Evolutionary conservation across 92 coral and sea anemone genomes (phyloP), one percentile per base, ranked within the genome.

Genomic region (Umimayanthus kanabou): DNA sequence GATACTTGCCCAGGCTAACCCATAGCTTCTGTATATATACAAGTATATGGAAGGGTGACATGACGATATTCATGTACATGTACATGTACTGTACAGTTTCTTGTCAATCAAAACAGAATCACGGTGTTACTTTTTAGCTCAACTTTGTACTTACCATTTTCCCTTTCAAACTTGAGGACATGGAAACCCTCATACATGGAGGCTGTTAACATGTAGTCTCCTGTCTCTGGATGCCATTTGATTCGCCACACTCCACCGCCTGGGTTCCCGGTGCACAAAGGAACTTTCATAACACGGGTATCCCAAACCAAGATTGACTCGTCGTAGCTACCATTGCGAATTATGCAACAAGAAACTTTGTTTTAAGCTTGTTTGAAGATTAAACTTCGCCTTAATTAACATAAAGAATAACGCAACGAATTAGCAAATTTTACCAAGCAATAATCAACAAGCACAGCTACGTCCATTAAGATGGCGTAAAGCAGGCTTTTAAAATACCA

Each of bases 161-260:
- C 80, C 18, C 88, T 87, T 45, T 80, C 76, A 75, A 89, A 92
- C 76, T 90, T 84, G 64, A 97, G 90, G 40, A 97, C 83, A 66
- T 95, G 99, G 81, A 93, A 95, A 2, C 99, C 99, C 1, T 94
- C 94, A 80, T 97, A 96, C 95, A 96, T 95, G 89, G 97, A 92
- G 23, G 99, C 98, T 39, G 98, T 94, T 42, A 97, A 86, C 79
- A 97, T 92, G 73, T 88, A 85, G 49, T 91, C 58, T 37, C 95
- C 93, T 28, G 88, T 94, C 42, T 15, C 23, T 39, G 99, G 99
- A 88, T 97, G 98, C 99, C 99, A 97, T 86, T 97, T 97, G 86
- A 97, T 90, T 22, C 99, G 89, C 99, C 99, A 97, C 30, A 97
- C 98, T 73, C 99, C 99, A 77, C 98, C 99, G 3, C 98, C 99